These are phyloP conservation scores for Vanessa tameamea DNA, from an alignment of 1,140 invertebrate species.

Conservation along the genomic window DNA sequence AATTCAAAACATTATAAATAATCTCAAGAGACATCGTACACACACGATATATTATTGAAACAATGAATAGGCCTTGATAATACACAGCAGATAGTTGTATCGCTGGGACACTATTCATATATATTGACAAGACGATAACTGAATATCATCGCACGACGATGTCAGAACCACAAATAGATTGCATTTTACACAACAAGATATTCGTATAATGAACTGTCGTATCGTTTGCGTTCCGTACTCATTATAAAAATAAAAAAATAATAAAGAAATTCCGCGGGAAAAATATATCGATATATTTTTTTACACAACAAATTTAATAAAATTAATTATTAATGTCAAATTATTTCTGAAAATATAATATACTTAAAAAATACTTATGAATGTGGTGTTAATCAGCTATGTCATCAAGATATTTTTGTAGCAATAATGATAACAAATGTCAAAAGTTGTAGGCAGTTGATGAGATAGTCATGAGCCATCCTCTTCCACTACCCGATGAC, in stretches of 20 bases:
- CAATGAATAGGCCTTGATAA: slow-evolving; percentile 39
- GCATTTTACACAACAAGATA: slow-evolving; percentile 21
- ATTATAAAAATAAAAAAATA: background rate
- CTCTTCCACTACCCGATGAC: too few species aligned
- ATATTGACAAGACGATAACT: slow-evolving; percentile 35
- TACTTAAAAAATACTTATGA: too few species aligned
- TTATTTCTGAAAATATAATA: too few species aligned
- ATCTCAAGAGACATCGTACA: slow-evolving; percentile 3
- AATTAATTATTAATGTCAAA: too few species aligned
- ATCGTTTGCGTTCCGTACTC: slow-evolving; percentile 21
- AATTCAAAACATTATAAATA: slow-evolving; percentile 4
- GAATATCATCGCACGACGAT: slow-evolving; percentile 34
- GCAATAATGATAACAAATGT: too few species aligned
- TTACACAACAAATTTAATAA: too few species aligned
- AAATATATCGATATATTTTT: background rate
- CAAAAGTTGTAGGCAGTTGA: too few species aligned
- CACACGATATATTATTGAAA: slow-evolving; percentile 9
- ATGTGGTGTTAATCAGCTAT: too few species aligned
- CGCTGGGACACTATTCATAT: slow-evolving; percentile 12
- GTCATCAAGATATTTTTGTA: too few species aligned
- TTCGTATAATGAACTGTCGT: slow-evolving; percentile 11
- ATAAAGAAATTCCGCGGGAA: background rate
- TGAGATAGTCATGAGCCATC: too few species aligned
- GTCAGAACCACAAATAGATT: slow-evolving; percentile 54
- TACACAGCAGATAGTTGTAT: slow-evolving; percentile 19